These are phyloP conservation scores for Osmoderma eremita DNA, from an alignment of 2,888 invertebrate genomes.

Conservation along the genomic window DNA sequence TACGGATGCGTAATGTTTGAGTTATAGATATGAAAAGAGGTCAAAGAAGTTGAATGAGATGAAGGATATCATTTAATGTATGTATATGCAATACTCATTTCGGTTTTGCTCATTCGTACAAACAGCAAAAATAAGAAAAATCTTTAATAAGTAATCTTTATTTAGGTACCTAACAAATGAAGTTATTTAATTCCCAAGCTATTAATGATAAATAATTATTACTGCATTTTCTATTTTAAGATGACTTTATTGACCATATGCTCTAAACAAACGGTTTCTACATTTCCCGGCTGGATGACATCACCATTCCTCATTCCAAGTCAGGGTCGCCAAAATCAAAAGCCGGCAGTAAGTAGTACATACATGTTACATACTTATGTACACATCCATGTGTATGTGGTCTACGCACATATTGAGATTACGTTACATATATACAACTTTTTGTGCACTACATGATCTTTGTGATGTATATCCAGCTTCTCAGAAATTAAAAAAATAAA, in stretches of 20 bases:
- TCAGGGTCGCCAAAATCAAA: constrained; percentile 29
- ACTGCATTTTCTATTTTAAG: constrained; percentile 39
- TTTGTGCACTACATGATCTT: too few relatives aligned
- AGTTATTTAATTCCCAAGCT: background rate
- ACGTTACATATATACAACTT: too few relatives aligned
- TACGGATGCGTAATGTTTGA: background rate
- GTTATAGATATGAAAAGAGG: constrained; percentile 17
- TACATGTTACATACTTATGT: background rate
- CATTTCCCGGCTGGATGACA: constrained; percentile 36
- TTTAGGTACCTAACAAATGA: too few relatives aligned
- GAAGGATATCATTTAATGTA: constrained; percentile 11
- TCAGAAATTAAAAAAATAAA: too few relatives aligned
- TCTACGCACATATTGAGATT: too few relatives aligned
- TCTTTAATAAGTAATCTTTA: too few relatives aligned
- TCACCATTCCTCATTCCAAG: constrained; percentile 34
- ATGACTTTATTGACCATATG: constrained; percentile 39
- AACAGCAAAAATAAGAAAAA: too few relatives aligned
- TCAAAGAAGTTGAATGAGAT: constrained; percentile 13
- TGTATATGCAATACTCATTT: background rate
- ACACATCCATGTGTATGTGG: too few relatives aligned
- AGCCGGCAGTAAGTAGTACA: background rate
- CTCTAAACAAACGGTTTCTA: constrained; percentile 34
- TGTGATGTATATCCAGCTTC: too few relatives aligned
- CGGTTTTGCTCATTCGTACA: background rate
- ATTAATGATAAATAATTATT: constrained; percentile 38